Evolutionary conservation across 2,113 vertebrate species (phyloP).

Genomic region (Mobula birostris): DNA sequence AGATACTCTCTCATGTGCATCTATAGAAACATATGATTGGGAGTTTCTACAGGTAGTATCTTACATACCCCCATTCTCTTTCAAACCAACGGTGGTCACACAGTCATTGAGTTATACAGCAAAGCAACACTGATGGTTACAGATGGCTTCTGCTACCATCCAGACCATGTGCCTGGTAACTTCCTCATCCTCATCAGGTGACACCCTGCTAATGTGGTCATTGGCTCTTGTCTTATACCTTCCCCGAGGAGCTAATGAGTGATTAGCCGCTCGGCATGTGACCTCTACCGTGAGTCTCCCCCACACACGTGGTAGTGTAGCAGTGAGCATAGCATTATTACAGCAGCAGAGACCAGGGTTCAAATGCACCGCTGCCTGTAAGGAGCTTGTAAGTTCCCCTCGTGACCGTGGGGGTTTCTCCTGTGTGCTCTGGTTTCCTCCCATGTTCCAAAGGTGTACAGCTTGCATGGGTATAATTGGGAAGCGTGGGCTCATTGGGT

Average conservation of each 20-base stretch:
- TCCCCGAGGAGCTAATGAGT: constrained; percentile 48
- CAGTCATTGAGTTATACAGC: neutral
- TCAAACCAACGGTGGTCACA: neutral
- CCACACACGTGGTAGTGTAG: neutral
- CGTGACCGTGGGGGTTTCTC: too few species aligned
- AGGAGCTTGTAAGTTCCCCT: too few species aligned
- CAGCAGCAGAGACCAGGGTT: too few species aligned
- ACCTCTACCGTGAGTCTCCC: constrained; percentile 46
- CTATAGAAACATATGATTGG: neutral
- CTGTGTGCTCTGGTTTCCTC: too few species aligned
- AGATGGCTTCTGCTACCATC: constrained; percentile 39
- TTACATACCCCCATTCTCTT: neutral
- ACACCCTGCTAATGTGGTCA: constrained; percentile 57
- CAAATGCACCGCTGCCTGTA: too few species aligned
- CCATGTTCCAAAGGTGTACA: too few species aligned
- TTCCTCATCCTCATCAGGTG: constrained; percentile 65
- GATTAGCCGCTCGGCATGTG: constrained; percentile 46
- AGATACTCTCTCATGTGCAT: too few species aligned
- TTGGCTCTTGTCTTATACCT: constrained; percentile 55
- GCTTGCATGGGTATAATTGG: too few species aligned
- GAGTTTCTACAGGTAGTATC: neutral
- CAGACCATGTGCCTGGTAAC: constrained; percentile 58
- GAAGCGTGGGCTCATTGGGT: too few species aligned
- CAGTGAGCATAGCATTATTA: too few species aligned
- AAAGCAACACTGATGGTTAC: too few species aligned